Percentiles rank a stretch among this genome's conserved stretches.
Conservation (phyloP, 2,888 invertebrate genomes). For the Torymus auratus region DNA sequence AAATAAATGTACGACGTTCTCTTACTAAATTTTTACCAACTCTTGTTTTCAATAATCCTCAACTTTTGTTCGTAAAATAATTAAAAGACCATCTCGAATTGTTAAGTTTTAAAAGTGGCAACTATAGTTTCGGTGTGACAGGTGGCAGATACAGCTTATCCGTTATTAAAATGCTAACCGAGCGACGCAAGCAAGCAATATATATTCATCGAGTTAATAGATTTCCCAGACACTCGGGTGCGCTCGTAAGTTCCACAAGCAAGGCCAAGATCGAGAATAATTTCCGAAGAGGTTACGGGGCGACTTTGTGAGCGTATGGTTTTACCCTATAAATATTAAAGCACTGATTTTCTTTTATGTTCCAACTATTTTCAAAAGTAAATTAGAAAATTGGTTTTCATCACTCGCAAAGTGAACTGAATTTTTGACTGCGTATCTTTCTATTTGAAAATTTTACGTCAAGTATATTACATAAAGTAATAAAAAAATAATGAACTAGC, state of each 20-base stretch:
- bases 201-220: conserved; percentile 72
- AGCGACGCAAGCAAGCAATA: conserved; percentile 69
- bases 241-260: conserved; percentile 16
- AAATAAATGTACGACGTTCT: no score
- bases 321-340: conserved; percentile 52
- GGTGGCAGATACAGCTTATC: conserved; percentile 66
- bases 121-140: conserved; percentile 17
- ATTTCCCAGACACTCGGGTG: conserved; percentile 62
- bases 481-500: no score
- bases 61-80: no score
- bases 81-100: background rate
- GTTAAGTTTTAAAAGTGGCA: conserved; percentile 4
- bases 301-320: background rate
- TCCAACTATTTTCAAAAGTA: conserved; percentile 12
- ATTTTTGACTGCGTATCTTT: background rate
- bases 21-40: no score
- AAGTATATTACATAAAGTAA: no score
- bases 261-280: conserved; percentile 30
- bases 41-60: no score
- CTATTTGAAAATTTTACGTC: no score
- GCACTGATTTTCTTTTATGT: conserved; percentile 25
- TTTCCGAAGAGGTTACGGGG: conserved; percentile 17
- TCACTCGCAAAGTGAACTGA: background rate
- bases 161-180: conserved; percentile 66
- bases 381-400: conserved; percentile 9